These are phyloP conservation scores for Colletes gigas DNA, from an alignment of 1,140 invertebrate genomes.

Conservation along the genomic window DNA sequence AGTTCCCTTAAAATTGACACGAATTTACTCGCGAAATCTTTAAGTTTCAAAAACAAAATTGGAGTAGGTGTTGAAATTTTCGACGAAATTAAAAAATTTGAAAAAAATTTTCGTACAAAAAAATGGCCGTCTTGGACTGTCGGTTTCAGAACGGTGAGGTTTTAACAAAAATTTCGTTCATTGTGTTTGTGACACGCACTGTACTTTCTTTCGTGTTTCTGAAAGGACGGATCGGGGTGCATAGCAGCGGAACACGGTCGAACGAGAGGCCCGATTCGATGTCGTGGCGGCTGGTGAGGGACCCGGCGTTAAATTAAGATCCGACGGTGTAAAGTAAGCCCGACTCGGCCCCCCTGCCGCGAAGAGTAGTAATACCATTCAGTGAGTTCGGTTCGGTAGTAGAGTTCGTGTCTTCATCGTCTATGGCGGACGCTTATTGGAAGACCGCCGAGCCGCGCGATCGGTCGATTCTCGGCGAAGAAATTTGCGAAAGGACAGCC, in stretches of 20 bases:
- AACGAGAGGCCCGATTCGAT: constrained; percentile 26
- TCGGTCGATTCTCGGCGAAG: neutral
- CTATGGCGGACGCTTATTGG: constrained; percentile 61
- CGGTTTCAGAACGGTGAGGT: too few relatives aligned
- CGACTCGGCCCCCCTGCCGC: constrained; percentile 55
- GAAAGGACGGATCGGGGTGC: too few relatives aligned
- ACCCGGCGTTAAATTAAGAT: constrained; percentile 64
- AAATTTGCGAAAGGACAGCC: constrained; percentile 26
- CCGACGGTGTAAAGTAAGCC: constrained; percentile 67
- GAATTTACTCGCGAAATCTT: too few relatives aligned
- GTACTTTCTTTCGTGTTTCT: too few relatives aligned
- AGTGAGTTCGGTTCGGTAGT: constrained; percentile 61
- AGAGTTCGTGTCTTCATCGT: constrained; percentile 67
- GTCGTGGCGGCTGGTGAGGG: constrained; percentile 10
- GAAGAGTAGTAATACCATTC: constrained; percentile 63
- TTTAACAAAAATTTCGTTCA: too few relatives aligned
- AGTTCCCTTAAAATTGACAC: too few relatives aligned
- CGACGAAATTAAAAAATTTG: too few relatives aligned
- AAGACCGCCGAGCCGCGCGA: neutral
- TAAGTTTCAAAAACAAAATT: too few relatives aligned
- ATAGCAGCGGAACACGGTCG: constrained; percentile 18
- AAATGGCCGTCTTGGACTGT: too few relatives aligned
- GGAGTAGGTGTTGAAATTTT: too few relatives aligned
- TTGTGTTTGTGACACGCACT: too few relatives aligned
- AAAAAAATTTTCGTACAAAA: too few relatives aligned